Evolutionary conservation across 2,113 vertebrate genomes (phyloP).

Genomic region (Xenopus borealis): DNA sequence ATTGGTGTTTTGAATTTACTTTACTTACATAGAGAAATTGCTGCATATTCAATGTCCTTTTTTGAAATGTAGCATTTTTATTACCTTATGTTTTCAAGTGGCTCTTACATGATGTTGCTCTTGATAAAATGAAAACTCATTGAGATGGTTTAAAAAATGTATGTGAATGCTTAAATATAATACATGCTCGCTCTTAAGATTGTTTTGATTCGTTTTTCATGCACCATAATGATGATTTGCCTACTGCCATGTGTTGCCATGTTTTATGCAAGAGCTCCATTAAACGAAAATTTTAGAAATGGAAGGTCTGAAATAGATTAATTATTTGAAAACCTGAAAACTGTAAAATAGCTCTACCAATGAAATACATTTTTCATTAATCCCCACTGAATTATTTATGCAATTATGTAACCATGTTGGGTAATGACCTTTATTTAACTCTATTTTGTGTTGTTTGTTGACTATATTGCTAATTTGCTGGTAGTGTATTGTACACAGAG

Average conservation of each 20-base stretch:
- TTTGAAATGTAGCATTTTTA: no score
- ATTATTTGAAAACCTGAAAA: constrained; percentile 10
- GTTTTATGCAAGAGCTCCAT: background rate
- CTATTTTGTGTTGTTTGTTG: constrained; percentile 25
- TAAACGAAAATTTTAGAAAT: constrained; percentile 6
- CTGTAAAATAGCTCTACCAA: background rate
- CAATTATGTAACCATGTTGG: constrained; percentile 35
- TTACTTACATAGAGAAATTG: no score
- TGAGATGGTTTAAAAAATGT: no score
- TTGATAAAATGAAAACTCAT: no score
- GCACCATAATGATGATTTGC: background rate
- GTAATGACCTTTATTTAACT: constrained; percentile 24
- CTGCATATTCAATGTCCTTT: no score
- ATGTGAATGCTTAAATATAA: no score
- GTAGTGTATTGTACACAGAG: background rate
- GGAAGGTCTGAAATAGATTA: constrained; percentile 14
- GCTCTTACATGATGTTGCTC: no score
- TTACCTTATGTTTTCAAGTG: no score
- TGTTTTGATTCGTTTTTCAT: background rate
- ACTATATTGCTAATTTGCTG: constrained; percentile 17
- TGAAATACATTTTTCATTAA: constrained; percentile 22
- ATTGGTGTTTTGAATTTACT: no score
- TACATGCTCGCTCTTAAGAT: background rate
- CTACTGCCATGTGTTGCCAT: constrained; percentile 1
- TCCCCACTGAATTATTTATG: constrained; percentile 29